Conservation (phyloP, 1,140 invertebrate genomes). For the Neodiprion lecontei region DNA sequence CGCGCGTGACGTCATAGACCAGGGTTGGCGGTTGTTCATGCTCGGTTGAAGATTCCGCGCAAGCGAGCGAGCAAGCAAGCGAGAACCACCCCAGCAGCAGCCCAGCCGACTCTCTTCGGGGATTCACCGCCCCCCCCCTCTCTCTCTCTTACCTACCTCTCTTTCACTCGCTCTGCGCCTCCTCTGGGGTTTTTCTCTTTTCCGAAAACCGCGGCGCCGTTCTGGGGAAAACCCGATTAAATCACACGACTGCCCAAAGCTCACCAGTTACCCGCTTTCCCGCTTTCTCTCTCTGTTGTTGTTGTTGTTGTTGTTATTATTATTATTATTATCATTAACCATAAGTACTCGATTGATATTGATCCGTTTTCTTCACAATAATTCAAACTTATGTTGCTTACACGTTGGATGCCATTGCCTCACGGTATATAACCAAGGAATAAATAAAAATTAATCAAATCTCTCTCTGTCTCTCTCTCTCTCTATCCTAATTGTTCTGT, state of each 20-base stretch:
- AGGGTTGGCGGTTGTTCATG: not conserved
- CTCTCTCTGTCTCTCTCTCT: too few species aligned
- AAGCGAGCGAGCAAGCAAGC: conserved; percentile 1
- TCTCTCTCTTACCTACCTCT: conserved; percentile 25
- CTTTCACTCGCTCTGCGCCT: conserved; percentile 15
- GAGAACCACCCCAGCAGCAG: not conserved
- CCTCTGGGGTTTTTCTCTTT: conserved; percentile 13
- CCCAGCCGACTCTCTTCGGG: not conserved
- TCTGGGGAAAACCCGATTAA: conserved; percentile 4
- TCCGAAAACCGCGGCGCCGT: conserved; percentile 2
- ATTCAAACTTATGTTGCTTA: too few species aligned
- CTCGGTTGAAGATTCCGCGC: conserved; percentile 6
- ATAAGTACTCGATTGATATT: too few species aligned
- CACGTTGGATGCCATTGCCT: too few species aligned
- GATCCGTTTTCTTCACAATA: too few species aligned
- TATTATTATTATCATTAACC: too few species aligned
- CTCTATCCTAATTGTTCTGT: too few species aligned
- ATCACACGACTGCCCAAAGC: not conserved
- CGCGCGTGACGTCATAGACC: not conserved
- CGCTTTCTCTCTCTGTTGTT: too few species aligned
- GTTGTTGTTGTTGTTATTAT: too few species aligned
- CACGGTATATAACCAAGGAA: too few species aligned
- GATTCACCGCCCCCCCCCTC: conserved; percentile 16
- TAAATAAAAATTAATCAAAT: too few species aligned
- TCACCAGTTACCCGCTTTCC: not conserved